Evolutionary conservation across 2,888 invertebrate genomes (phyloP).

Genomic region (Mythimna ferrago): DNA sequence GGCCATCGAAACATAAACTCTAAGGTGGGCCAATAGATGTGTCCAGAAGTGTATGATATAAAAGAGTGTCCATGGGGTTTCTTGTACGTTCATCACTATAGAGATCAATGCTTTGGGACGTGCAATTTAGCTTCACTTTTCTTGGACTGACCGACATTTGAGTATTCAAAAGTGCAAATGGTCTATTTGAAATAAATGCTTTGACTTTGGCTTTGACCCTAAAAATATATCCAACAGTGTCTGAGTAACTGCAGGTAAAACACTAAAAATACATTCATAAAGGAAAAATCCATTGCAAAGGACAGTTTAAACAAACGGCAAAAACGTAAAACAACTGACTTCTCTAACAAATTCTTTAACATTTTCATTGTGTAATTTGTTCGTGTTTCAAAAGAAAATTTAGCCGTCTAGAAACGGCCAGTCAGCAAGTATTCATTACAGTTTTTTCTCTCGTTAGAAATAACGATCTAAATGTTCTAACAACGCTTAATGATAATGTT

Average conservation of each 20-base stretch:
- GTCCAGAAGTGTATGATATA: too few relatives aligned
- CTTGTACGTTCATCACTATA: too few relatives aligned
- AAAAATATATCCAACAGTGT: background rate
- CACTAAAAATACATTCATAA: background rate
- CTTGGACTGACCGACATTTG: too few relatives aligned
- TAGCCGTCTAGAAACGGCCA: constrained; percentile 38
- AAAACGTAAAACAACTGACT: constrained; percentile 12
- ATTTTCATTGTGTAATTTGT: constrained; percentile 43
- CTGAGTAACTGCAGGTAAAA: background rate
- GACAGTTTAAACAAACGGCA: background rate
- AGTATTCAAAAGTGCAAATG: too few relatives aligned
- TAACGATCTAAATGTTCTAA: constrained; percentile 49
- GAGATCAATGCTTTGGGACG: too few relatives aligned
- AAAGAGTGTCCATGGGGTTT: too few relatives aligned
- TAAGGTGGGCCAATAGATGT: too few relatives aligned
- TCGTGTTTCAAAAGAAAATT: constrained; percentile 41
- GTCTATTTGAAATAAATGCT: too few relatives aligned
- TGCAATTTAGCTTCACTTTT: too few relatives aligned
- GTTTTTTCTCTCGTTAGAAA: constrained; percentile 42
- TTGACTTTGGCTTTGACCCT: too few relatives aligned
- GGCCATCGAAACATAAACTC: too few relatives aligned
- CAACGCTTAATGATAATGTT: constrained; percentile 37
- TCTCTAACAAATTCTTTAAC: constrained; percentile 36
- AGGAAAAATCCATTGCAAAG: background rate
- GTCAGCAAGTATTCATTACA: constrained; percentile 61